Conservation (phyloP, 2,113 vertebrate genomes). For the Pithys albifrons region DNA sequence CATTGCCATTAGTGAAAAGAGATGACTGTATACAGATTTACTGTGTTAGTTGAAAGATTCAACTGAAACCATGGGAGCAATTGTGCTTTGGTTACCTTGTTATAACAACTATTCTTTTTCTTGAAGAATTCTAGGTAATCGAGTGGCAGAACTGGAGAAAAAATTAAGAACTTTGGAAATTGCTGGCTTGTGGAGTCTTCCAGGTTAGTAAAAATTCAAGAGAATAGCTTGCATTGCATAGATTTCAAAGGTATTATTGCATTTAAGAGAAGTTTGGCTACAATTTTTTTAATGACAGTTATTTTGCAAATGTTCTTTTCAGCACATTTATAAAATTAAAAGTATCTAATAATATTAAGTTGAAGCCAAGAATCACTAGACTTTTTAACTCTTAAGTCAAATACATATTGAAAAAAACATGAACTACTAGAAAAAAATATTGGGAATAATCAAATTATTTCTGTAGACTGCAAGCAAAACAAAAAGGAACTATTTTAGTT, state of each 20-base stretch:
- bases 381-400: not conserved
- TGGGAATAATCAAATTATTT: not conserved
- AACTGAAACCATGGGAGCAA: not conserved
- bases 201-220: conserved; percentile 79
- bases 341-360: not conserved
- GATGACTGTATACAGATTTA: not conserved
- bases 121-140: conserved; percentile 90
- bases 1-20: not conserved
- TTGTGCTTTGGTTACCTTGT: not conserved
- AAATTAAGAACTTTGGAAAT: conserved; percentile 94
- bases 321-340: not conserved
- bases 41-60: not conserved
- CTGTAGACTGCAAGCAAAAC: not conserved
- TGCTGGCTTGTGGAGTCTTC: conserved; percentile 96
- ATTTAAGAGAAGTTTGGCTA: not conserved
- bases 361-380: not conserved
- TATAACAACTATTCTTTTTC: not conserved
- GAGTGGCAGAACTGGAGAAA: conserved; percentile 93
- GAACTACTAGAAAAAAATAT: not conserved
- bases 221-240: not conserved
- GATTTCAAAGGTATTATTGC: not conserved
- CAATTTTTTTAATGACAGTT: not conserved
- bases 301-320: not conserved
- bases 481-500: not conserved
- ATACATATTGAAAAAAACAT: not conserved